Evolutionary conservation across 2,888 invertebrate species (phyloP).

Genomic region (Erebia aethiops): DNA sequence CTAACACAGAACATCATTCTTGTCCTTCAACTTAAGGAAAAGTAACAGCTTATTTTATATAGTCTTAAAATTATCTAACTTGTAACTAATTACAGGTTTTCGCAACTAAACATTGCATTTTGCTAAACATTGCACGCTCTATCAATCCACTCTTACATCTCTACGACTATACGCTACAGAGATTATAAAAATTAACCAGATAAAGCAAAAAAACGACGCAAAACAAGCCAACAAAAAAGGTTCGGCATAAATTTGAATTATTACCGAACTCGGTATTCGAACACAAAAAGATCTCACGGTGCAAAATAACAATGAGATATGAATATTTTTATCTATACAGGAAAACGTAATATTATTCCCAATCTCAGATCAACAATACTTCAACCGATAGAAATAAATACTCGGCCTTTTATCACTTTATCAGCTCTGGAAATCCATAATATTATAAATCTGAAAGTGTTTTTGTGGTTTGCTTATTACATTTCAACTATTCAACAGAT

Average conservation of each 20-base stretch:
- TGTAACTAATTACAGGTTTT: too few species aligned
- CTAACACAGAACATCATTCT: too few species aligned
- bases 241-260: slow-evolving; percentile 43
- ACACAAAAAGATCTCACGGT: slow-evolving; percentile 59
- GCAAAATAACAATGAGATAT: slow-evolving; percentile 58
- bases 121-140: not conserved
- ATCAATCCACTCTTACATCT: not conserved
- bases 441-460: not conserved
- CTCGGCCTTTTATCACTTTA: slow-evolving; percentile 68
- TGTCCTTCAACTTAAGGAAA: too few species aligned
- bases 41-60: too few species aligned
- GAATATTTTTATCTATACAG: slow-evolving; percentile 58
- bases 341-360: slow-evolving; percentile 63
- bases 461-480: too few species aligned
- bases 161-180: slow-evolving; percentile 14
- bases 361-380: slow-evolving; percentile 65
- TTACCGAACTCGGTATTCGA: slow-evolving; percentile 40
- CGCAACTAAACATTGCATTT: too few species aligned
- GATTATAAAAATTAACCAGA: slow-evolving; percentile 31
- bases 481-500: too few species aligned
- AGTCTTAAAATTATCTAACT: too few species aligned
- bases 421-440: slow-evolving; percentile 55
- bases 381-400: slow-evolving; percentile 64
- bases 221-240: slow-evolving; percentile 38
- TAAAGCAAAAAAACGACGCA: slow-evolving; percentile 31